These are phyloP conservation scores for Eupithecia insigniata DNA, from an alignment of 2,888 invertebrate genomes.

Conservation along the genomic window DNA sequence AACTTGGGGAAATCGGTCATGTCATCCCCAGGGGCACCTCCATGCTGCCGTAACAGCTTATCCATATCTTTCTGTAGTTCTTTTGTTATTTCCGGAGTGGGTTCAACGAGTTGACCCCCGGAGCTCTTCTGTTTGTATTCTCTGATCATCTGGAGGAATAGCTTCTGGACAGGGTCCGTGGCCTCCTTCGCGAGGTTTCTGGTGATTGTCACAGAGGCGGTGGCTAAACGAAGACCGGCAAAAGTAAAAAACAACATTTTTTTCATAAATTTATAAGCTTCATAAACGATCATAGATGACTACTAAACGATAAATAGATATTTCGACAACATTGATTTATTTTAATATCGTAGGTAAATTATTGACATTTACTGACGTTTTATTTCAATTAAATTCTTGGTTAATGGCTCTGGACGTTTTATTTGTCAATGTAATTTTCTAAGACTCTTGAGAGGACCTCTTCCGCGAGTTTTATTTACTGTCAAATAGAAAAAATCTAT, in stretches of 20 bases:
- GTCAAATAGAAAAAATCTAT: neutral
- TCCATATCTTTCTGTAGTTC: slow-evolving; percentile 91
- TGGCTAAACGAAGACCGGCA: neutral
- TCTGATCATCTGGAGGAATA: slow-evolving; percentile 7
- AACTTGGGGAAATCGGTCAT: slow-evolving; percentile 95
- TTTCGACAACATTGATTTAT: neutral
- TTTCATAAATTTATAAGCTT: neutral
- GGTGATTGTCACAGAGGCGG: neutral
- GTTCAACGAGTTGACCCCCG: slow-evolving; percentile 92
- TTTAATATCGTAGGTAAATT: neutral
- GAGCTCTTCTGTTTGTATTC: slow-evolving; percentile 9
- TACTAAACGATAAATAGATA: neutral
- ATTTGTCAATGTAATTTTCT: neutral
- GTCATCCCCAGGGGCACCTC: slow-evolving; percentile 90
- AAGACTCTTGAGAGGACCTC: neutral
- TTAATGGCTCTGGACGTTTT: too few species aligned
- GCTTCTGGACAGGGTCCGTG: slow-evolving; percentile 3
- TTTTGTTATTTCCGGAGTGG: slow-evolving; percentile 89
- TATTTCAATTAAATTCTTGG: too few species aligned
- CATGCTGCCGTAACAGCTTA: slow-evolving; percentile 90
- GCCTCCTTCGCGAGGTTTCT: neutral
- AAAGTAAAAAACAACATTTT: neutral
- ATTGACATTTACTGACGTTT: neutral
- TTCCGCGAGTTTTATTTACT: neutral
- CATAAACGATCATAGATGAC: too few species aligned